Base-by-base conservation (phyloP, 2,888 invertebrate species). In the Pherbina coryleti region DNA sequence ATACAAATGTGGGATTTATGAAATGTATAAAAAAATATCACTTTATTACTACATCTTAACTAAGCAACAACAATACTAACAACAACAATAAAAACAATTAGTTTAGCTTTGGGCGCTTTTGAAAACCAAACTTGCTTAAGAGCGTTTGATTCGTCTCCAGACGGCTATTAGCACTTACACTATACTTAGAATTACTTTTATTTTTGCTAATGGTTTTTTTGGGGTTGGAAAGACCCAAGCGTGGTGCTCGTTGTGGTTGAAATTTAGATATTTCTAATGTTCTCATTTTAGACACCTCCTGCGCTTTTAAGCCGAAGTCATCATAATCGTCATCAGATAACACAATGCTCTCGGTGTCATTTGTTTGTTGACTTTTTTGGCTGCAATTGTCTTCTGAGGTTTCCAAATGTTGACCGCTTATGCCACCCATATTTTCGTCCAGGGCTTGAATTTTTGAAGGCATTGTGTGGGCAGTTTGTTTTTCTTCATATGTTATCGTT, bases 121-220 rank as follows among this genome's bases (percentile, higher is more conserved):
- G 91, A 84, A 93, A 94, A 28, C 93, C 93, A 87, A 92, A 94
- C 90, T 91, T 93, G 87, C 92, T 92, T n/a, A 94, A 86, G 82
- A 93, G 90, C 44, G 92, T 92, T 73, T 93, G 93, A 7, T 91
- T 91, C 19, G 69, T 70, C 9, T 55, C 19, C 34, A 64, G 53
- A 19, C 62, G 25, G 34, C 74, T 44, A 34, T 51, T 79, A n/a
- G 64, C 34, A 73, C 64, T 44, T 72, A 75, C 57, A 78, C 77
- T 77, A 25, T 22, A 70, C 73, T 79, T 80, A 19, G 57, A 31
- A 64, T 78, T 78, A 44, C 75, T 75, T 73, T 84, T 84, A 5
- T 80, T 7, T 64, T 83, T 84, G 5, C 79, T 8, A 28, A 72
- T 44, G 2, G 75, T 72, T 75, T 79, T 14, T 74, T 81, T 70